phyloP scores from a whole-genome alignment of 2,113 vertebrate genomes.

The Corapipo altera region DNA sequence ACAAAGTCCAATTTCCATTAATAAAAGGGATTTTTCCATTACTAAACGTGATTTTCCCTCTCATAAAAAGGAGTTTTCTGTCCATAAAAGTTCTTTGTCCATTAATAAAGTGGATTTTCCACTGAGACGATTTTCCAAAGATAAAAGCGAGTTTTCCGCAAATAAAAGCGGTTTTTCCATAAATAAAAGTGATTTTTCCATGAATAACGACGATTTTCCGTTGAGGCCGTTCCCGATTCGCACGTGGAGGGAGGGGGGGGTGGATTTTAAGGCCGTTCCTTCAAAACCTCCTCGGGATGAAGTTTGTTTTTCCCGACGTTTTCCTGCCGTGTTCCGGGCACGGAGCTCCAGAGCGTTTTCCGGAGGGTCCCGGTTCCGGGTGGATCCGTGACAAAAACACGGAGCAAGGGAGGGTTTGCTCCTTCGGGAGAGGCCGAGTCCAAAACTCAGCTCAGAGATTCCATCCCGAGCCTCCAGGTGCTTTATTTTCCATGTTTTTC shows the following conservation, averaged over 20 bases:
- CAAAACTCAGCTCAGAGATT: neutral
- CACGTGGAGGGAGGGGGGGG: no score
- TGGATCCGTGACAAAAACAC: neutral
- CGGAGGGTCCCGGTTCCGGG: fast-evolving
- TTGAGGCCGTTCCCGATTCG: no score
- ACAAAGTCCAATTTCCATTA: no score
- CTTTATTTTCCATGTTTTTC: fast-evolving
- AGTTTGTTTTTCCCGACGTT: neutral
- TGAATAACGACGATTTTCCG: neutral
- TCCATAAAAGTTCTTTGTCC: no score
- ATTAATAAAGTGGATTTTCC: no score
- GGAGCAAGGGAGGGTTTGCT: neutral
- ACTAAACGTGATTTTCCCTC: neutral
- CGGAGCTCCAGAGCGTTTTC: neutral
- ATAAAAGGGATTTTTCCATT: neutral
- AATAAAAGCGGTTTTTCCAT: no score
- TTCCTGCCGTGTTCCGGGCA: neutral
- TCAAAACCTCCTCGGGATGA: neutral
- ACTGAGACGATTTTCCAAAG: no score
- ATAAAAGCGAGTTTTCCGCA: neutral
- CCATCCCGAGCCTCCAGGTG: neutral
- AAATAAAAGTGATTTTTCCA: neutral
- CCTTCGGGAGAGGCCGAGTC: no score
- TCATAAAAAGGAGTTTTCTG: no score
- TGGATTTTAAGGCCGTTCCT: neutral